These are phyloP conservation scores for Nesoenas mayeri DNA, from an alignment of 2,113 vertebrate species.

Conservation along the genomic window DNA sequence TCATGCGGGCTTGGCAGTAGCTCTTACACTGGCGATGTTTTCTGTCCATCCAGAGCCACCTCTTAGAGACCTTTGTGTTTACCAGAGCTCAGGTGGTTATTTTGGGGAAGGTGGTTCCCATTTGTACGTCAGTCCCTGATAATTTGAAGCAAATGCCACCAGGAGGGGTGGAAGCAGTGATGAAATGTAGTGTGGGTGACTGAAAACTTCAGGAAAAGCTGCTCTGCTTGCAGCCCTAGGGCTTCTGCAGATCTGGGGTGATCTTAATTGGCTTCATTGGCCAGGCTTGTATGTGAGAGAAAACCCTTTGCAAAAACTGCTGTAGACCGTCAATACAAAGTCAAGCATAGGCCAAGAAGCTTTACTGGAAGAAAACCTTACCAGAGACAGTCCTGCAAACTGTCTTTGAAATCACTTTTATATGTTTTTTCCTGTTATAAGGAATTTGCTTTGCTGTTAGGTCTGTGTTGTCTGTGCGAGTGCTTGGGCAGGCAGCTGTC, in stretches of 20 bases:
- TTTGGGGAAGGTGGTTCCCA: not conserved
- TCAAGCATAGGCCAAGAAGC: not conserved
- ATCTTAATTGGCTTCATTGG: not conserved
- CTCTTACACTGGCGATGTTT: not conserved
- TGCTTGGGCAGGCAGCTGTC: not conserved
- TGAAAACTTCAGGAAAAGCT: not conserved
- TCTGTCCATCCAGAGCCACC: not conserved
- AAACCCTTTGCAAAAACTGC: not conserved
- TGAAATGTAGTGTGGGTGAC: not conserved
- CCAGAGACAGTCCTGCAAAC: not conserved
- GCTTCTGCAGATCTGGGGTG: not conserved
- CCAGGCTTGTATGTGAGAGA: not conserved
- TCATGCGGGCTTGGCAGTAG: fast-evolving
- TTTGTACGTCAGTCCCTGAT: fast-evolving
- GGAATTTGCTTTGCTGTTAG: not conserved
- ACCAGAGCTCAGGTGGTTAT: not conserved
- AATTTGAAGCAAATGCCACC: not conserved
- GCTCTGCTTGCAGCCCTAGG: not conserved
- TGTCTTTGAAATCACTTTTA: not conserved
- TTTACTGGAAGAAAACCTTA: not conserved
- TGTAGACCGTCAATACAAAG: not conserved
- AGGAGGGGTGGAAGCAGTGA: not conserved
- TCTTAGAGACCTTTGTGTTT: not conserved
- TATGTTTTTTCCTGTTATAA: not conserved
- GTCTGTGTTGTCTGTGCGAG: not conserved